phyloP scores from a whole-genome alignment of 2,797 vertebrate genomes.

The Enteromius treurensis region DNA sequence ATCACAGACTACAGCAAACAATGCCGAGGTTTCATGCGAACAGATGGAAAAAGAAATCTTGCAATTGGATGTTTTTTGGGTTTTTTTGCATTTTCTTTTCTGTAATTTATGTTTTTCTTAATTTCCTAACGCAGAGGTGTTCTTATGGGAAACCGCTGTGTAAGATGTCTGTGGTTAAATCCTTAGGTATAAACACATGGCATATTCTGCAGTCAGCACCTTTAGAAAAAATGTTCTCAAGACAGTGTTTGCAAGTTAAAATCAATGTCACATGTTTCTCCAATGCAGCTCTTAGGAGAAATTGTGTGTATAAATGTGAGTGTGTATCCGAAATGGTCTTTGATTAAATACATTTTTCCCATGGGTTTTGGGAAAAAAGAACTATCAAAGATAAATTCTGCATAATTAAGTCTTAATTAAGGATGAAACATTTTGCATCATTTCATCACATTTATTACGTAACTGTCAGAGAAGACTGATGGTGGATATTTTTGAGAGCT shows the following conservation, averaged over 20 bases:
- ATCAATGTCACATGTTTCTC: neutral
- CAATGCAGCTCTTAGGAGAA: neutral
- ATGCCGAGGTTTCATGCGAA: neutral
- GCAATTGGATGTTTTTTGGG: neutral
- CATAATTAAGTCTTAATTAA: neutral
- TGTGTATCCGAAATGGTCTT: neutral
- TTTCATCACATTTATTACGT: neutral
- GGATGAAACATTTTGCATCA: neutral
- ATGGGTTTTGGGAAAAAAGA: neutral
- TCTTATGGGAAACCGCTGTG: slow-evolving; percentile 15
- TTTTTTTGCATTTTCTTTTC: neutral
- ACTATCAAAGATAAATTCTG: neutral
- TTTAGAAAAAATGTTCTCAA: neutral
- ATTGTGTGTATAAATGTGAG: neutral
- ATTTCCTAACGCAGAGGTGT: slow-evolving; percentile 10
- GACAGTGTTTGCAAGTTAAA: slow-evolving; percentile 9
- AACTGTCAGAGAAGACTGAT: neutral
- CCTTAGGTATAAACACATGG: slow-evolving; percentile 27
- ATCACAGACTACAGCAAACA: slow-evolving; percentile 27
- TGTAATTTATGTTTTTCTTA: neutral
- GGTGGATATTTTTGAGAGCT: neutral
- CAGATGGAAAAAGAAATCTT: slow-evolving; percentile 13
- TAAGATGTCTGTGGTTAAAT: slow-evolving; percentile 39
- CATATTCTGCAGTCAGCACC: slow-evolving; percentile 25
- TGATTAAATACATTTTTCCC: neutral